These are phyloP conservation scores for Drosophila lowei DNA, from an alignment of 1,140 invertebrate species.

Conservation along the genomic window DNA sequence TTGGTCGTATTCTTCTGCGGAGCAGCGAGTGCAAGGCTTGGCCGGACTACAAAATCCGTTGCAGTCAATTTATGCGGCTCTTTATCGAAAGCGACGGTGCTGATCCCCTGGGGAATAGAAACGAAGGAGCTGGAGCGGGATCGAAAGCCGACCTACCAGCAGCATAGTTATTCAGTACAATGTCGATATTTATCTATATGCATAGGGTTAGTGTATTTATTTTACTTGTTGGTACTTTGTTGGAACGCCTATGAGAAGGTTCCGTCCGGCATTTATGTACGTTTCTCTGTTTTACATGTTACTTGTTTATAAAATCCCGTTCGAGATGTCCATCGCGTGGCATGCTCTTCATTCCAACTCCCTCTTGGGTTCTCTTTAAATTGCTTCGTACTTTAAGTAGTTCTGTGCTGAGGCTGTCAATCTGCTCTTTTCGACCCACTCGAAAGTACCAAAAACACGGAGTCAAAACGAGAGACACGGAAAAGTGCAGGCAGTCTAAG, in stretches of 20 bases:
- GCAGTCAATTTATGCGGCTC: conserved; percentile 69
- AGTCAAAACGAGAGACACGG: no score
- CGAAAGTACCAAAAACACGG: no score
- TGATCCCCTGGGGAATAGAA: conserved; percentile 41
- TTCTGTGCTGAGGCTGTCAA: conserved; percentile 19
- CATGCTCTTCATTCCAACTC: conserved; percentile 30
- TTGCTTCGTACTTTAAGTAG: conserved; percentile 9
- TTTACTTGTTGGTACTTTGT: conserved; percentile 59
- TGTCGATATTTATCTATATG: conserved; percentile 36
- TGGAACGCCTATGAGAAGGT: conserved; percentile 32
- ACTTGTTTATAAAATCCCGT: conserved; percentile 39
- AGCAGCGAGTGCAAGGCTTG: conserved; percentile 24
- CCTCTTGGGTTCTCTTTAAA: background rate
- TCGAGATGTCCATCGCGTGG: conserved; percentile 11
- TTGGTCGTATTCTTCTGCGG: conserved; percentile 72
- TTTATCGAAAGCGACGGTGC: conserved; percentile 60
- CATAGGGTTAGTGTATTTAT: conserved; percentile 61
- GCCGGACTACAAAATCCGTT: conserved; percentile 57
- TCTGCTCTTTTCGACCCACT: no score
- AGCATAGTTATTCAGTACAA: conserved; percentile 42
- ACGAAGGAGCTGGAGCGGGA: conserved; percentile 16
- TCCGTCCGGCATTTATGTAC: conserved; percentile 49
- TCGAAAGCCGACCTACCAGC: conserved; percentile 16
- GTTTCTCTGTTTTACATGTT: conserved; percentile 65
- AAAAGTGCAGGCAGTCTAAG: no score